Evolutionary conservation across 2,113 vertebrate genomes (phyloP), one percentile per base, ranked within the genome.

Genomic region (Hippocampus zosterae): DNA sequence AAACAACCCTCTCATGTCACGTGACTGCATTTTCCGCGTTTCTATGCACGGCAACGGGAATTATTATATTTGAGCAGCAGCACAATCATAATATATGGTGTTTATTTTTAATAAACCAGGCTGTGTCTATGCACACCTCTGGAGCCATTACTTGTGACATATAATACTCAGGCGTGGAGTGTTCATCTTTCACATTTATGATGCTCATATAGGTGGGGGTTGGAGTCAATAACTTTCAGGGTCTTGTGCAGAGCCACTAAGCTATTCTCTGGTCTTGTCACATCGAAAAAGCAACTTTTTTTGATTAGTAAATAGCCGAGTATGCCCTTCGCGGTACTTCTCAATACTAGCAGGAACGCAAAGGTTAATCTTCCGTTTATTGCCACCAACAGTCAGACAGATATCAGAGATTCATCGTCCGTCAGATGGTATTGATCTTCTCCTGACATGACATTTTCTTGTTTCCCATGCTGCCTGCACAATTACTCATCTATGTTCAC

Each of bases 301-400:
- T 91, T 89, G 86, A 92, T 91, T 89, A 90, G 90, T 85, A 84
- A 87, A 88, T 78, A 88, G 78, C 63, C 69, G 83, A 86, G 82
- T 88, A 87, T 87, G 88, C 84, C 89, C 89, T 92, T 90, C 88
- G 85, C 88, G 90, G 80, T 86, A 82, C 85, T 89, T 90, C 81
- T 80, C 76, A 66, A 72, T 77, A 84, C 86, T 79, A 69, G 81
- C 75, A 88, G 74, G 77, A 64, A 89, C 79, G 74, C 82, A 91
- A 92, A 92, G 91, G 90, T 91, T 92, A 91, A 92, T 92, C 88
- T 91, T 88, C 77, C 81, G 84, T 92, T 91, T 91, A 90, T 90
- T 91, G 90, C 90, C 88, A 90, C 86, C 85, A 88, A 84, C 89
- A 90, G 84, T 88, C 83, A 87, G 86, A 85, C 87, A 86, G 90